A percentile compares a stretch with the other conserved stretches of the same genome.
Conservation (phyloP, 2,888 invertebrate species). For the Nymphalis polychloros region DNA sequence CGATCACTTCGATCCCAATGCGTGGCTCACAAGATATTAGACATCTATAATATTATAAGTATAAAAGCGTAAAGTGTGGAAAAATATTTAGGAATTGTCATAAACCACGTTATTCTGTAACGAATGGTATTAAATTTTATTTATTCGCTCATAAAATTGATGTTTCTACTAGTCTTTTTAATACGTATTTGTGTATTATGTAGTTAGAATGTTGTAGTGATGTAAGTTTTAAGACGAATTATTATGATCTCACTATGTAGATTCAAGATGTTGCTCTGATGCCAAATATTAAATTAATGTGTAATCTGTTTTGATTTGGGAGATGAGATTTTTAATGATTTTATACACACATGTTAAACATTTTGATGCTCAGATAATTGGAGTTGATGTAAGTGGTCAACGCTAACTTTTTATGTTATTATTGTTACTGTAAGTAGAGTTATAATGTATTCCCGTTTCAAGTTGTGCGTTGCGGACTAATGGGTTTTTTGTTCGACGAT, state of each 20-base stretch:
- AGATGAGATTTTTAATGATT: constrained; percentile 18
- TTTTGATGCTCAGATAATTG: constrained; percentile 34
- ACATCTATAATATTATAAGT: not conserved
- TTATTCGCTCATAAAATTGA: constrained; percentile 8
- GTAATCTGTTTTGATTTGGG: not conserved
- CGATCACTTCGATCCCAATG: constrained; percentile 70
- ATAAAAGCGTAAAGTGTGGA: not conserved
- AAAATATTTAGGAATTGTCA: not conserved
- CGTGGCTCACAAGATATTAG: constrained; percentile 72
- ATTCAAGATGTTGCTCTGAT: constrained; percentile 25
- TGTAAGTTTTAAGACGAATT: constrained; percentile 25
- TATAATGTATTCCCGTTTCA: too few species aligned
- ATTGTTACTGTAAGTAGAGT: constrained; percentile 4
- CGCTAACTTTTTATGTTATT: constrained; percentile 29
- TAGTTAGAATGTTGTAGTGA: constrained; percentile 9
- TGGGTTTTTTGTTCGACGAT: too few species aligned
- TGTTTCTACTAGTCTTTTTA: constrained; percentile 24
- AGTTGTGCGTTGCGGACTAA: too few species aligned
- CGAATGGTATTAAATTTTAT: not conserved
- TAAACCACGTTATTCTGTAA: not conserved
- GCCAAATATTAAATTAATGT: constrained; percentile 37
- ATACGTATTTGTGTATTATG: constrained; percentile 4
- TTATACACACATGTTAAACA: constrained; percentile 18
- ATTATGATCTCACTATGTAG: constrained; percentile 39
- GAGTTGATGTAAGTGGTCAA: constrained; percentile 13